Percentiles rank a stretch among this genome's conserved stretches.
These are phyloP conservation scores for Megalurothrips usitatus DNA, from an alignment of 2,888 invertebrate species.

Conservation along the genomic window DNA sequence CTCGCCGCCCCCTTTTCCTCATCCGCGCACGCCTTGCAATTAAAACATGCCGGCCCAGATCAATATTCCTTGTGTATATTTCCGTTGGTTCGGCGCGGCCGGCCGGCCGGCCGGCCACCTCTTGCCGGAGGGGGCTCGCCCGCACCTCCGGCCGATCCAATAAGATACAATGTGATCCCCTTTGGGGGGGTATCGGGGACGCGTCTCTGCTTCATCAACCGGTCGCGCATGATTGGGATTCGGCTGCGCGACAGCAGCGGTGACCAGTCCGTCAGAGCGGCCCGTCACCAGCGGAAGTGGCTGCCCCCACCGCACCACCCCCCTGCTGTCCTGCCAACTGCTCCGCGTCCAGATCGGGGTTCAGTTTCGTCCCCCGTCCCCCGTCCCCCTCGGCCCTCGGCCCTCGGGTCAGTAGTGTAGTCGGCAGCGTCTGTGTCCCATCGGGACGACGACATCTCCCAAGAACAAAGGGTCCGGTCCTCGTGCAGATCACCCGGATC, in stretches of 20 bases:
- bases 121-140: too few species aligned
- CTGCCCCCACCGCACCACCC: neutral
- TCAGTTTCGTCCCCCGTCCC: too few species aligned
- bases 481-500: too few species aligned
- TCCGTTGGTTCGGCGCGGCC: neutral
- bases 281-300: neutral
- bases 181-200: too few species aligned
- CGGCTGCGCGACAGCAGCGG: neutral
- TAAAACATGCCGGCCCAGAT: neutral
- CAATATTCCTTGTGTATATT: neutral
- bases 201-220: neutral
- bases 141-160: too few species aligned
- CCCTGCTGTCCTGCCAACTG: neutral
- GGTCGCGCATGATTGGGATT: neutral
- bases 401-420: neutral
- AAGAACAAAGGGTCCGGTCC: neutral
- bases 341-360: too few species aligned
- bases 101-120: neutral
- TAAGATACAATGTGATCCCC: too few species aligned
- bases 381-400: too few species aligned
- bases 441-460: neutral
- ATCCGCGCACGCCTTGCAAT: too few species aligned
- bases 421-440: neutral
- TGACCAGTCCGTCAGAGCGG: neutral
- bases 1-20: too few species aligned